These are phyloP conservation scores for Marronus borbonicus DNA, from an alignment of 2,888 invertebrate genomes.

Conservation along the genomic window DNA sequence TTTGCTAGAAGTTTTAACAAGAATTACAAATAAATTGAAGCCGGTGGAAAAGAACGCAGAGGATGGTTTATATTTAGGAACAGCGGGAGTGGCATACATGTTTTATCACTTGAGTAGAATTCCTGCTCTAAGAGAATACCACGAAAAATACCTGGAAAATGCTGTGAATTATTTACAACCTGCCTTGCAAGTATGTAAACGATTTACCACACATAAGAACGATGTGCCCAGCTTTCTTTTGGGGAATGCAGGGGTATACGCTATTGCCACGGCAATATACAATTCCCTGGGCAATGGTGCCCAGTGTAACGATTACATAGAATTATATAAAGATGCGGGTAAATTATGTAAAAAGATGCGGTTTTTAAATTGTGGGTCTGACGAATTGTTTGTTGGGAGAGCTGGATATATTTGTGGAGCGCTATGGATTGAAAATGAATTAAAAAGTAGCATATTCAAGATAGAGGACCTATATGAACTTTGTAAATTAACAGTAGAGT, in stretches of 20 bases:
- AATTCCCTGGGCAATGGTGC: slow-evolving; percentile 71
- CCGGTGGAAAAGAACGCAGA: slow-evolving; percentile 67
- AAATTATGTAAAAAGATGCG: slow-evolving; percentile 71
- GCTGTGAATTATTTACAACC: slow-evolving; percentile 77
- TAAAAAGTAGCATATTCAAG: slow-evolving; percentile 69
- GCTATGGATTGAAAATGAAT: slow-evolving; percentile 79
- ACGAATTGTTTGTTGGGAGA: slow-evolving; percentile 89
- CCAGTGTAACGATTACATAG: slow-evolving; percentile 63
- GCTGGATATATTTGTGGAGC: slow-evolving; percentile 87
- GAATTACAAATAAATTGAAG: slow-evolving; percentile 64
- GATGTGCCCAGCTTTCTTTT: slow-evolving; percentile 82
- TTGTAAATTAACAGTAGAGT: slow-evolving; percentile 79
- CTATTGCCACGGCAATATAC: slow-evolving; percentile 79
- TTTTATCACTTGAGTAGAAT: slow-evolving; percentile 79
- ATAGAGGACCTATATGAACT: slow-evolving; percentile 75
- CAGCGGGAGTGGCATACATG: slow-evolving; percentile 83
- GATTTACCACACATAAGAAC: slow-evolving; percentile 70
- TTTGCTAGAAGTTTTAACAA: slow-evolving; percentile 56
- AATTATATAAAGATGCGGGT: slow-evolving; percentile 69
- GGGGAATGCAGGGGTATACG: slow-evolving; percentile 86
- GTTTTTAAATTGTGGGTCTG: slow-evolving; percentile 80
- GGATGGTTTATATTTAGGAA: slow-evolving; percentile 81
- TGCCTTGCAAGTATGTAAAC: slow-evolving; percentile 73
- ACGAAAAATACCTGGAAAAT: slow-evolving; percentile 73
- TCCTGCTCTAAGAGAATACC: slow-evolving; percentile 70